Evolutionary conservation across 1,140 invertebrate genomes (phyloP).

Genomic region (Pseudomyrmex flavicornis): DNA sequence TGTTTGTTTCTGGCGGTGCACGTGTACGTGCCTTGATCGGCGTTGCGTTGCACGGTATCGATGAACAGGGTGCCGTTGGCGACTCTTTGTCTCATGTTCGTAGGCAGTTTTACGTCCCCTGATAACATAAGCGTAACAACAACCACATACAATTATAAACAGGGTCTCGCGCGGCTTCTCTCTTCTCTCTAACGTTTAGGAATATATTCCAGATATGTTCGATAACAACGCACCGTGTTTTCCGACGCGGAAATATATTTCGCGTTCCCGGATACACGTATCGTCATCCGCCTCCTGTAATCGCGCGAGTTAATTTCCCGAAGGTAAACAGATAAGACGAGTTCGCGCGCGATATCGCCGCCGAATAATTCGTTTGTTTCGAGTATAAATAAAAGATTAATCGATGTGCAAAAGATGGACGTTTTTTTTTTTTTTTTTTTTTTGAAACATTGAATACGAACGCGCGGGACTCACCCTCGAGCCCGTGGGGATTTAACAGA

Average conservation of each 20-base stretch:
- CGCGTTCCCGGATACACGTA: not conserved
- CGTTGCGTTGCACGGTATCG: constrained; percentile 87
- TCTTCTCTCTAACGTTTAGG: not conserved
- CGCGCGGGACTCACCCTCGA: constrained; percentile 6
- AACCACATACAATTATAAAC: no score
- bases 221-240: not conserved
- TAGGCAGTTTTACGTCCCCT: constrained; percentile 88
- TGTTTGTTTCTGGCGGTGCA: constrained; percentile 89
- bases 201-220: constrained; percentile 14
- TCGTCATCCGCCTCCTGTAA: not conserved
- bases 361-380: not conserved
- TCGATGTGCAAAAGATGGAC: constrained; percentile 3
- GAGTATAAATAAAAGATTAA: constrained; percentile 1
- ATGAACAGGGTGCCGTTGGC: constrained; percentile 89
- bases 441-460: constrained; percentile 41
- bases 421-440: not conserved
- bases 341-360: no score
- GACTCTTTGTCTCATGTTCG: constrained; percentile 89
- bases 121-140: constrained; percentile 41
- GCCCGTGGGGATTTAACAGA: constrained; percentile 44
- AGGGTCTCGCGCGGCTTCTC: no score
- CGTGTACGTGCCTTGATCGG: constrained; percentile 89
- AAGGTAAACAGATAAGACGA: constrained; percentile 11
- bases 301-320: constrained; percentile 21
- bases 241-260: constrained; percentile 1